Conservation (phyloP, 1,140 invertebrate genomes). For the Trachymyrmex cornetzi region DNA sequence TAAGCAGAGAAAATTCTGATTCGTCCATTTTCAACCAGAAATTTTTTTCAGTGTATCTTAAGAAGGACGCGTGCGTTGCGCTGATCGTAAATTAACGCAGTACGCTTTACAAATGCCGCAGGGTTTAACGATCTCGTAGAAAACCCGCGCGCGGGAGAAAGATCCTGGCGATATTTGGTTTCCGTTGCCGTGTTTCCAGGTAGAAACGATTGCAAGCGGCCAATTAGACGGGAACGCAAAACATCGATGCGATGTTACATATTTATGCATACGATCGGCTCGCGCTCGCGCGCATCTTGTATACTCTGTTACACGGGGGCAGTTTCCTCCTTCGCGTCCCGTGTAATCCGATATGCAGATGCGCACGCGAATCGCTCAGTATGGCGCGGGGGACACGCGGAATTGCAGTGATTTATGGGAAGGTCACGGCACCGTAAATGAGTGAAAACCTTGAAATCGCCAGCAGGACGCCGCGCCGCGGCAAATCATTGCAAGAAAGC, state of each 20-base stretch:
- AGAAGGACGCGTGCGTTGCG: neutral
- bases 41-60: neutral
- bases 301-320: slow-evolving; percentile 34
- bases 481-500: neutral
- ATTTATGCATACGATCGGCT: slow-evolving; percentile 69
- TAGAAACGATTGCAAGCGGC: slow-evolving; percentile 52
- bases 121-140: slow-evolving; percentile 47
- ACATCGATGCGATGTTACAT: slow-evolving; percentile 68
- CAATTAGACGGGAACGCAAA: slow-evolving; percentile 75
- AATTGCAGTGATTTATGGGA: slow-evolving; percentile 62
- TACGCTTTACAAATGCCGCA: slow-evolving; percentile 2
- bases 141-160: slow-evolving; percentile 37
- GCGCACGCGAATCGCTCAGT: slow-evolving; percentile 53
- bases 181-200: slow-evolving; percentile 46
- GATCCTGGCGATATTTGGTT: slow-evolving; percentile 49
- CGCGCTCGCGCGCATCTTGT: slow-evolving; percentile 33
- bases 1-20: too few relatives aligned
- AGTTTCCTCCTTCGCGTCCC: slow-evolving; percentile 66
- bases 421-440: slow-evolving; percentile 46
- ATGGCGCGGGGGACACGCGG: slow-evolving; percentile 44
- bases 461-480: neutral
- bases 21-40: too few relatives aligned
- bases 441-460: slow-evolving; percentile 53
- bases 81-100: slow-evolving; percentile 40
- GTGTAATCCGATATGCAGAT: slow-evolving; percentile 77